These are phyloP conservation scores for Lacerta bilineata DNA, from an alignment of 2,797 vertebrate species.

Conservation along the genomic window DNA sequence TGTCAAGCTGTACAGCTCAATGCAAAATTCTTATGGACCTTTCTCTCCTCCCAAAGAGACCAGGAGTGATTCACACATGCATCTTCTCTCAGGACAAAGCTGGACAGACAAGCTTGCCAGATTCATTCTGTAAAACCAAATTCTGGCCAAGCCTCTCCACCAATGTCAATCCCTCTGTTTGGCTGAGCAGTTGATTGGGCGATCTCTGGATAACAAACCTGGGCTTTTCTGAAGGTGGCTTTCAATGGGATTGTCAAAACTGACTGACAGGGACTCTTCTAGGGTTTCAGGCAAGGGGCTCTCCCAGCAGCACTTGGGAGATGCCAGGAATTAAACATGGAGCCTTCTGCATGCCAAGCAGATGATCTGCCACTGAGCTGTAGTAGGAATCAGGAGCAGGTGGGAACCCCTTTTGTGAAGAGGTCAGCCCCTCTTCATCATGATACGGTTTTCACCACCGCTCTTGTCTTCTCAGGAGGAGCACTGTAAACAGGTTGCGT, in stretches of 20 bases:
- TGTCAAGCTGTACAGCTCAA: not conserved
- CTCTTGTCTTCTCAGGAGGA: not conserved
- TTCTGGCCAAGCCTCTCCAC: not conserved
- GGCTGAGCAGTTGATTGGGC: not conserved
- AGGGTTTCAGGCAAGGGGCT: too few relatives aligned
- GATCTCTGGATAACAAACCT: not conserved
- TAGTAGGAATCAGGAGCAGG: not conserved
- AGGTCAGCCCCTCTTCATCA: not conserved
- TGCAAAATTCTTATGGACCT: not conserved
- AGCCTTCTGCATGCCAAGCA: too few relatives aligned
- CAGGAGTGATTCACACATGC: not conserved
- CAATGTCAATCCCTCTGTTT: not conserved
- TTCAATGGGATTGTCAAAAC: not conserved
- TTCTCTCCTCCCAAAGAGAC: not conserved
- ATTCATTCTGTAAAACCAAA: not conserved
- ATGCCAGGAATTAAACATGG: too few relatives aligned
- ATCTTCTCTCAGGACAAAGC: not conserved
- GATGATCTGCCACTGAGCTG: too few relatives aligned
- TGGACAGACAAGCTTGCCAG: not conserved
- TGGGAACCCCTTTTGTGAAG: not conserved
- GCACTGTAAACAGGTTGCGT: not conserved
- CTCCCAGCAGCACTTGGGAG: too few relatives aligned
- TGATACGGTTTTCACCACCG: not conserved
- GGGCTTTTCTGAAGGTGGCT: not conserved
- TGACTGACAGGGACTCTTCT: too few relatives aligned